Evolutionary conservation across 2,888 invertebrate species (phyloP).

Genomic region (Baronia brevicornis): DNA sequence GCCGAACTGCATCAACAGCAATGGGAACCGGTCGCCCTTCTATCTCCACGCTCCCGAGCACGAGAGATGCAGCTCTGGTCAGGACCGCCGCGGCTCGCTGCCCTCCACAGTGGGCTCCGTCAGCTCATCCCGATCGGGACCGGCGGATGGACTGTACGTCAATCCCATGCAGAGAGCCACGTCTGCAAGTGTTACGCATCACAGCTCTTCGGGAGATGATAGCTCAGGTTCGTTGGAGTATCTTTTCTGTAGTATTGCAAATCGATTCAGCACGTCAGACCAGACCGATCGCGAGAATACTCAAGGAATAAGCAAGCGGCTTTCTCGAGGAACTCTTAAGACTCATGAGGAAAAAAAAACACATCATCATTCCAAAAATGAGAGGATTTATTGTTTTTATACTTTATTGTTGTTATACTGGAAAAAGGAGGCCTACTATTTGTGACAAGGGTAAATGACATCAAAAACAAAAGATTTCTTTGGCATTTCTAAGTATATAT

Average conservation of each 20-base stretch:
- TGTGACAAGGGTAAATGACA: too few relatives aligned
- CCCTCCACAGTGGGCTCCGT: conserved; percentile 60
- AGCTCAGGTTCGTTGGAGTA: conserved; percentile 50
- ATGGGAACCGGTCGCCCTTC: conserved; percentile 76
- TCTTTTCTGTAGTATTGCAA: conserved; percentile 1
- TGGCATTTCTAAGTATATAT: too few relatives aligned
- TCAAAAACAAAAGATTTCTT: too few relatives aligned
- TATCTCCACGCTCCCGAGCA: conserved; percentile 83
- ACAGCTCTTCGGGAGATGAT: conserved; percentile 62
- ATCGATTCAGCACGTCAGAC: background rate
- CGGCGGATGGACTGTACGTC: conserved; percentile 87
- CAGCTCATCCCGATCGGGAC: conserved; percentile 59
- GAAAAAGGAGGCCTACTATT: too few relatives aligned
- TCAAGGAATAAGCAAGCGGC: too few relatives aligned
- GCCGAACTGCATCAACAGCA: conserved; percentile 70
- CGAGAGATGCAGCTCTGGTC: conserved; percentile 42
- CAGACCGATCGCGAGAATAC: too few relatives aligned
- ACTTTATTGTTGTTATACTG: too few relatives aligned
- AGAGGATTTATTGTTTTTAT: too few relatives aligned
- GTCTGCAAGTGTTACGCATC: conserved; percentile 43
- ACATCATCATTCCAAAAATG: too few relatives aligned
- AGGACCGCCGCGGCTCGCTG: conserved; percentile 54
- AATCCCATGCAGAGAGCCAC: conserved; percentile 83
- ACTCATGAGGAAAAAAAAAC: too few relatives aligned
- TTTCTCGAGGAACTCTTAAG: too few relatives aligned